Percentiles rank a stretch among this genome's conserved stretches.
phyloP scores from a whole-genome alignment of 2,888 invertebrate genomes.

The Neoitamus cyanurus region DNA sequence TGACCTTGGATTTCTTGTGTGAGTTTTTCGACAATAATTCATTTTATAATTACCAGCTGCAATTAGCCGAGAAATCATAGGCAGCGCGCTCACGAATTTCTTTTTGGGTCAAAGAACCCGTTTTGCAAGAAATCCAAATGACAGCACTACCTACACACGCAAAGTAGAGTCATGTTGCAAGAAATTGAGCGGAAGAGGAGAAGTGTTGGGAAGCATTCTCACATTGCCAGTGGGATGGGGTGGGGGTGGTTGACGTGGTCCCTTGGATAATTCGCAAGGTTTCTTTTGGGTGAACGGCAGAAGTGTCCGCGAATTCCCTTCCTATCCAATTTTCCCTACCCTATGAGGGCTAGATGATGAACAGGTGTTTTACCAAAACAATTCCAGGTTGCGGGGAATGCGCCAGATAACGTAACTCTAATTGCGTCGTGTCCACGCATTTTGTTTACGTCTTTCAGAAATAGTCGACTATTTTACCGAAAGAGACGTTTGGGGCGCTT shows the following conservation, averaged over 20 bases:
- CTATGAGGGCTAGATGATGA: neutral
- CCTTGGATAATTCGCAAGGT: neutral
- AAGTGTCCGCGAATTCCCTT: neutral
- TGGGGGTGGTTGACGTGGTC: neutral
- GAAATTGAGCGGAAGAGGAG: neutral
- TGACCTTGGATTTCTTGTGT: constrained; percentile 14
- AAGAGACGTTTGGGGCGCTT: neutral
- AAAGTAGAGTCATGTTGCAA: neutral
- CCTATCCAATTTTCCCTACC: neutral
- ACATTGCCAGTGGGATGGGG: neutral
- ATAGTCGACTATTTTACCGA: neutral
- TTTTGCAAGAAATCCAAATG: neutral
- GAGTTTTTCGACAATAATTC: neutral
- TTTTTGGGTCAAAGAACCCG: constrained; percentile 43
- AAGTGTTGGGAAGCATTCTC: neutral
- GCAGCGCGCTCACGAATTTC: neutral
- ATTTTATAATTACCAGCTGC: neutral
- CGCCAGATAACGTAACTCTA: neutral
- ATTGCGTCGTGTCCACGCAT: neutral
- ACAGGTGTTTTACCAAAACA: neutral
- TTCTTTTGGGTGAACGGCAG: neutral
- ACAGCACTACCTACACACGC: constrained; percentile 35
- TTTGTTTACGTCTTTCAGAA: neutral
- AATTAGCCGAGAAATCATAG: neutral
- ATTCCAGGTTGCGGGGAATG: neutral